Conservation (phyloP, 1,140 invertebrate species). For the Zaprionus gabonicus region DNA sequence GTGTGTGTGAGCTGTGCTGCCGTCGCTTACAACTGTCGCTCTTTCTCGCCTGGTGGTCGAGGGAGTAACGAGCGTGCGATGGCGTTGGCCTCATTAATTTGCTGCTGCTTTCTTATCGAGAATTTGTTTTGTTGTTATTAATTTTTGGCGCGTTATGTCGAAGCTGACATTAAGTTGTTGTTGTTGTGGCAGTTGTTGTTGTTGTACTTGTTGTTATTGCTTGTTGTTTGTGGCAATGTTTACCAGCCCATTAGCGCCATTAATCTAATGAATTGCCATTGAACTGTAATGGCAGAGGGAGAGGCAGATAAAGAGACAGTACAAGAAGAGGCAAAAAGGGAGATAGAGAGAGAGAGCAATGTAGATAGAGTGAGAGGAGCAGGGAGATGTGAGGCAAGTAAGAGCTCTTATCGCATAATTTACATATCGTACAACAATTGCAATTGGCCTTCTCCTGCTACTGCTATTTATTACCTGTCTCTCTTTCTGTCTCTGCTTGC, state of each 20-base stretch:
- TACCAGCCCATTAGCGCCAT: constrained; percentile 79
- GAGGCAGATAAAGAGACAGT: not conserved
- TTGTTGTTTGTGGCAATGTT: constrained; percentile 64
- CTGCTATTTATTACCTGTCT: not conserved
- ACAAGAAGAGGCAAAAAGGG: not conserved
- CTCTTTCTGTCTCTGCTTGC: not conserved
- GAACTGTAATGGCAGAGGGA: constrained; percentile 47
- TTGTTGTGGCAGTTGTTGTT: constrained; percentile 31
- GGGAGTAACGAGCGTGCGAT: not conserved
- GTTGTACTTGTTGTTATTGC: constrained; percentile 11
- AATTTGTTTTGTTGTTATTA: constrained; percentile 74
- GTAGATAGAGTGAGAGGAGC: not conserved
- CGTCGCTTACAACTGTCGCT: constrained; percentile 39
- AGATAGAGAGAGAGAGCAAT: too few relatives aligned
- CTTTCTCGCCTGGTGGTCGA: constrained; percentile 19
- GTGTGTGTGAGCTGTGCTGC: not conserved
- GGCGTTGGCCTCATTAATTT: constrained; percentile 70
- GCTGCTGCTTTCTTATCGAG: constrained; percentile 75
- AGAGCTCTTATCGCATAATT: constrained; percentile 17
- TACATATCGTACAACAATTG: not conserved
- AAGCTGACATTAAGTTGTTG: constrained; percentile 56
- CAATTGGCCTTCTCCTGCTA: not conserved
- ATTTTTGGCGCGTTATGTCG: constrained; percentile 47
- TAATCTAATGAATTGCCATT: constrained; percentile 82
- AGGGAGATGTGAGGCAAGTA: not conserved